These are phyloP conservation scores for Hydriomena furcata DNA, from an alignment of 2,888 invertebrate species.

Conservation along the genomic window DNA sequence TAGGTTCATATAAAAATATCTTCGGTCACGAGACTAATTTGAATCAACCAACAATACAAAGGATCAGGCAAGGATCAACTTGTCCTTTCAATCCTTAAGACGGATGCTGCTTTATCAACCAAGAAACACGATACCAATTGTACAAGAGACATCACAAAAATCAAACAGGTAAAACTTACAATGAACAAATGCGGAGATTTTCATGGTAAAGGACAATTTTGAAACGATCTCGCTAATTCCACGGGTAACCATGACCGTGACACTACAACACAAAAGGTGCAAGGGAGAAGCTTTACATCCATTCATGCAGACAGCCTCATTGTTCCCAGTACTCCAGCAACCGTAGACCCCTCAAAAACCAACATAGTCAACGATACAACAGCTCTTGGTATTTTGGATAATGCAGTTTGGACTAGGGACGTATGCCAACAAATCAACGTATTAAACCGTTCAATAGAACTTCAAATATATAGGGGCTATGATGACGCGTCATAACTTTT, in stretches of 20 bases:
- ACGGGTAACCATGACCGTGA: slow-evolving; percentile 57
- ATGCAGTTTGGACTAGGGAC: slow-evolving; percentile 61
- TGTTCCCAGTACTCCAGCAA: slow-evolving; percentile 49
- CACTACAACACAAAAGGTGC: slow-evolving; percentile 57
- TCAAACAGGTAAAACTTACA: slow-evolving; percentile 48
- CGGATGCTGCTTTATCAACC: slow-evolving; percentile 29
- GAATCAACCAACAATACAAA: slow-evolving; percentile 3
- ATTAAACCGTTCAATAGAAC: slow-evolving; percentile 55
- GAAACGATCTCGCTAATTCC: slow-evolving; percentile 68
- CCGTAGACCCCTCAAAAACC: slow-evolving; percentile 22
- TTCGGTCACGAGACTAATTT: slow-evolving; percentile 5
- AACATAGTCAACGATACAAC: slow-evolving; percentile 31
- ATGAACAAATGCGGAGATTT: slow-evolving; percentile 46
- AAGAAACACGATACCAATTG: slow-evolving; percentile 26
- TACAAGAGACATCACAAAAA: slow-evolving; percentile 25
- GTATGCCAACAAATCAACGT: slow-evolving; percentile 71
- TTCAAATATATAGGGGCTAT: slow-evolving; percentile 56
- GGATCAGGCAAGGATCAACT: slow-evolving; percentile 14
- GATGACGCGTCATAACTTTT: slow-evolving; percentile 78
- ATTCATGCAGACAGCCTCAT: slow-evolving; percentile 68
- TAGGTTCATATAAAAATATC: neutral
- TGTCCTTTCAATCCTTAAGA: slow-evolving; percentile 23
- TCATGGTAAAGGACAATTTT: slow-evolving; percentile 53
- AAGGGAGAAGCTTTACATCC: slow-evolving; percentile 57
- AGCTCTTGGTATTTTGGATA: slow-evolving; percentile 51